Percentiles rank a stretch among this genome's conserved stretches.
Conservation (phyloP, 2,113 vertebrate genomes). For the Charadrius vociferus region DNA sequence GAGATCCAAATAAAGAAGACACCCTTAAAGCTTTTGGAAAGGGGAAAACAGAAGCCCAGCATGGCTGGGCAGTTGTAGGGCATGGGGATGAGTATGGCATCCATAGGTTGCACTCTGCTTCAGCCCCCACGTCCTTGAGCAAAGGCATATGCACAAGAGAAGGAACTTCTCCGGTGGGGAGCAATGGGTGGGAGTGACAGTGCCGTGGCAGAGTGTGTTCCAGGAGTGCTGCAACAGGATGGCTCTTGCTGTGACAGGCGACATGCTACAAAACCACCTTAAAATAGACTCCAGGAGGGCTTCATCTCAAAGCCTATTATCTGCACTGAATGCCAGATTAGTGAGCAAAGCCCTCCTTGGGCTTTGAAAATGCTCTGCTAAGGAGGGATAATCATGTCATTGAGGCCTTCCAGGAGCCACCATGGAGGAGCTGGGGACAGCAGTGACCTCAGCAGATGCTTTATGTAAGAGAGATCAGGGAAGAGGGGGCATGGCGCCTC, state of each 20-base stretch:
- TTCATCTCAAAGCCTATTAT: conserved; percentile 54
- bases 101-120: background rate
- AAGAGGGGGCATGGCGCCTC: background rate
- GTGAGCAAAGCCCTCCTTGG: conserved; percentile 49
- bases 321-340: conserved; percentile 59
- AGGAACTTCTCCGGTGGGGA: background rate
- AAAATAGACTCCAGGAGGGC: conserved; percentile 58
- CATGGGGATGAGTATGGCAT: too few relatives aligned
- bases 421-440: conserved; percentile 20
- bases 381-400: conserved; percentile 64
- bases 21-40: background rate
- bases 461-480: conserved; percentile 6
- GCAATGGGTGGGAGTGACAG: rapidly evolving
- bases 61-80: background rate
- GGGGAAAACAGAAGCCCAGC: background rate
- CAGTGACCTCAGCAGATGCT: conserved; percentile 47
- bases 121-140: rapidly evolving
- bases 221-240: rapidly evolving
- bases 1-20: background rate
- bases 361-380: conserved; percentile 37
- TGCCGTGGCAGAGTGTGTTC: background rate
- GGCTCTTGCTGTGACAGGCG: background rate
- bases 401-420: conserved; percentile 15
- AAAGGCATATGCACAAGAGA: background rate
- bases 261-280: conserved; percentile 33